These are phyloP conservation scores for Sebastolobus alascanus DNA, from an alignment of 2,797 vertebrate species.

Conservation along the genomic window DNA sequence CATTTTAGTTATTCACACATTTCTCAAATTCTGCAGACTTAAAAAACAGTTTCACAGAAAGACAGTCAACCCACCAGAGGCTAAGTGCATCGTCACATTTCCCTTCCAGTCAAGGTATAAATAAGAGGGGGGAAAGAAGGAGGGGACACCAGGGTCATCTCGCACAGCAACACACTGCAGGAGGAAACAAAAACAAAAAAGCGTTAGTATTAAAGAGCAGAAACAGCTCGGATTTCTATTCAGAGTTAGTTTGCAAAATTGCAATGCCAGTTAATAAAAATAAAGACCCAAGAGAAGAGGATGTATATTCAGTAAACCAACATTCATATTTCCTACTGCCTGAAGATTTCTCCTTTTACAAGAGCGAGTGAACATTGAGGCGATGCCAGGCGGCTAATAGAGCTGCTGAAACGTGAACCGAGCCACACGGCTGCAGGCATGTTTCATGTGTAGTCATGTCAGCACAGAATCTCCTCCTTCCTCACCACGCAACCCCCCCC, in stretches of 20 bases:
- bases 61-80: constrained; percentile 9
- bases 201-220: background rate
- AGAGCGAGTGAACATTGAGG: background rate
- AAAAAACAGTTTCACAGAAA: constrained; percentile 49
- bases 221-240: background rate
- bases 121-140: constrained; percentile 49
- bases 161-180: constrained; percentile 71
- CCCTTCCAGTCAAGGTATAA: constrained; percentile 71
- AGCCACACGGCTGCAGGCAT: background rate
- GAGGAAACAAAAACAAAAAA: constrained; percentile 5
- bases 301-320: background rate
- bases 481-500: background rate
- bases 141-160: constrained; percentile 35
- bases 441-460: constrained; percentile 1
- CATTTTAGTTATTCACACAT: constrained; percentile 54
- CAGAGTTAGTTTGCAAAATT: background rate
- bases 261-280: background rate
- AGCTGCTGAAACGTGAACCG: constrained; percentile 20
- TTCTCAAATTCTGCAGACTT: constrained; percentile 46
- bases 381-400: background rate
- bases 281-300: too few species aligned
- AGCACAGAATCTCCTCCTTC: background rate
- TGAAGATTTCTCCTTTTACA: background rate
- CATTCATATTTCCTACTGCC: background rate
- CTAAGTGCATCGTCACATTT: constrained; percentile 31